Evolutionary conservation across 2,113 vertebrate species (phyloP).

Genomic region (Antidorcas marsupialis): DNA sequence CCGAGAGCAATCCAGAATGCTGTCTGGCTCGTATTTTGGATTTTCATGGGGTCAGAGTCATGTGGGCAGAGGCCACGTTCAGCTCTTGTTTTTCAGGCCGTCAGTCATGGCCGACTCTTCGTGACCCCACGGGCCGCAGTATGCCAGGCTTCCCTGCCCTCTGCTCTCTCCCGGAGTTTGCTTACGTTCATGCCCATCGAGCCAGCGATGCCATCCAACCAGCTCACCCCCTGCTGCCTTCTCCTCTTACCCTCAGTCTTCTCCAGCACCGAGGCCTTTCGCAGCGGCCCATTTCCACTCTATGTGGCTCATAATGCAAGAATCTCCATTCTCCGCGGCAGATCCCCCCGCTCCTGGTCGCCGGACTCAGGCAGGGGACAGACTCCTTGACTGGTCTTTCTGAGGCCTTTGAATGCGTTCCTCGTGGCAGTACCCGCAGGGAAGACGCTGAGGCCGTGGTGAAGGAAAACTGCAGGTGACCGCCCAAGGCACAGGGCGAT

Average conservation of each 20-base stretch:
- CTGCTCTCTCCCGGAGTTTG: background rate
- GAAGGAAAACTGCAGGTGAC: background rate
- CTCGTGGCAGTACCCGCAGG: background rate
- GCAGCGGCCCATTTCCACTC: background rate
- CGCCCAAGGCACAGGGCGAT: background rate
- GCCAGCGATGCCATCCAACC: background rate
- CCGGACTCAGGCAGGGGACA: background rate
- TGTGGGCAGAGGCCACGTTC: background rate
- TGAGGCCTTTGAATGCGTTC: background rate
- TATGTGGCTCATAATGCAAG: too few species aligned
- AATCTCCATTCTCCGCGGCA: background rate
- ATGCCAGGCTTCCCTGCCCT: background rate
- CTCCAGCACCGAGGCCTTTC: background rate
- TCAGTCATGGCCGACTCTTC: background rate
- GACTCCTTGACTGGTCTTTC: background rate
- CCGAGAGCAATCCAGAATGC: background rate
- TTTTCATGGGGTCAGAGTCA: background rate
- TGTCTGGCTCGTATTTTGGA: background rate
- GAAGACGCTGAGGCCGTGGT: background rate
- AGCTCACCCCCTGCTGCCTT: background rate
- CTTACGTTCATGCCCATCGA: background rate
- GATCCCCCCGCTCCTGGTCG: background rate
- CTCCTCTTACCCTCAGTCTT: background rate
- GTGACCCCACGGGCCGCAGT: background rate
- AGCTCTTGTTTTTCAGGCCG: background rate